phyloP scores from a whole-genome alignment of 2,113 vertebrate genomes.

The Crotalus helleri region DNA sequence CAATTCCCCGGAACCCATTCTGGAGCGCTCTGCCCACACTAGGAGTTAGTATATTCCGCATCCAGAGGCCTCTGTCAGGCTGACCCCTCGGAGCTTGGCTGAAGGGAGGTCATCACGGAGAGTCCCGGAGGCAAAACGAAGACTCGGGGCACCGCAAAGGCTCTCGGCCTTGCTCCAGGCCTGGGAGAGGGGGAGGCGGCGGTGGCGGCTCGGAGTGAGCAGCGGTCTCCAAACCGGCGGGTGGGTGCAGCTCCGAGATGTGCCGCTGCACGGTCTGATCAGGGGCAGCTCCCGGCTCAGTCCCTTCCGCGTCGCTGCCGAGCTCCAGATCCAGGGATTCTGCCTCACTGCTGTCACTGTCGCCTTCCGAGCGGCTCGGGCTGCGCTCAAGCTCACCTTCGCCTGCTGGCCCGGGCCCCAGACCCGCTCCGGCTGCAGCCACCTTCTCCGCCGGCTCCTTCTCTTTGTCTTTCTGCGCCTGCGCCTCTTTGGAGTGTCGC shows the following conservation, averaged over 20 bases:
- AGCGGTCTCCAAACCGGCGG: conserved; percentile 18
- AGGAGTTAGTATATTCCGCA: not conserved
- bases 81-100: not conserved
- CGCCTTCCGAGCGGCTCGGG: conserved; percentile 83
- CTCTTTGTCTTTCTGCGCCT: conserved; percentile 95
- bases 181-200: conserved; percentile 8
- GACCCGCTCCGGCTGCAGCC: not conserved
- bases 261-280: conserved; percentile 68
- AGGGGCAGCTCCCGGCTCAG: conserved; percentile 63
- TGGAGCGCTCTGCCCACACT: not conserved
- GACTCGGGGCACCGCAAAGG: not conserved
- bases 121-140: conserved; percentile 1
- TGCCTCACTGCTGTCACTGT: conserved; percentile 87
- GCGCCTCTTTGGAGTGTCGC: conserved; percentile 96
- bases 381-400: conserved; percentile 69
- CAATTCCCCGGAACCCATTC: not conserved
- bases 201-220: conserved; percentile 32
- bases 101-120: conserved; percentile 3
- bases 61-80: not conserved
- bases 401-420: not conserved
- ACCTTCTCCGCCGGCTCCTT: conserved; percentile 78
- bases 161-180: not conserved
- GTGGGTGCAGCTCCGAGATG: conserved; percentile 44
- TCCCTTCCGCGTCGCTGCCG: conserved; percentile 79
- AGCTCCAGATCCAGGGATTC: conserved; percentile 84